Conservation (phyloP, 2,797 vertebrate genomes). For the Lacerta viridis region DNA sequence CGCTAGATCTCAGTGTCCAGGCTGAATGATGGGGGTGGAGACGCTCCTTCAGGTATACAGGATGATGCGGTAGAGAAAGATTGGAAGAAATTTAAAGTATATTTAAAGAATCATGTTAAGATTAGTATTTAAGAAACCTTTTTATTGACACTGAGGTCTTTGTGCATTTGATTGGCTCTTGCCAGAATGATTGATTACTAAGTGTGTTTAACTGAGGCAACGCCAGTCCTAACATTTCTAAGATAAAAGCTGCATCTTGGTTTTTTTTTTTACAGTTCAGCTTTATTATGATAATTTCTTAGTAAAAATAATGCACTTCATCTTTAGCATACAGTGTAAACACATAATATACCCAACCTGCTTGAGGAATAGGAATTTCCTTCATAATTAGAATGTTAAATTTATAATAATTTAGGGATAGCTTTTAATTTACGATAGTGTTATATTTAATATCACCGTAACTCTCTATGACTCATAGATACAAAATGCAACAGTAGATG, state of each 20-base stretch:
- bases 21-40: too few species aligned
- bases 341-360: neutral
- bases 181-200: neutral
- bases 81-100: too few species aligned
- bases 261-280: neutral
- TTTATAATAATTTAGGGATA: neutral
- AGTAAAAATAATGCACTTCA: neutral
- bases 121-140: neutral
- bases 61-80: too few species aligned
- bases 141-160: neutral
- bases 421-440: too few species aligned
- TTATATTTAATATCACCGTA: too few species aligned
- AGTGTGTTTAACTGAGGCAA: neutral
- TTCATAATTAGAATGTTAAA: neutral
- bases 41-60: too few species aligned
- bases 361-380: neutral
- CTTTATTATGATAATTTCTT: too few species aligned
- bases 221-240: neutral
- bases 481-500: neutral
- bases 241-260: neutral
- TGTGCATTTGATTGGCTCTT: neutral
- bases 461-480: neutral
- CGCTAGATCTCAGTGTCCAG: too few species aligned
- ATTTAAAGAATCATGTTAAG: too few species aligned
- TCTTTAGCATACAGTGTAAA: neutral